phyloP scores from a whole-genome alignment of 2,113 vertebrate species.

The Oryzias woworae region DNA sequence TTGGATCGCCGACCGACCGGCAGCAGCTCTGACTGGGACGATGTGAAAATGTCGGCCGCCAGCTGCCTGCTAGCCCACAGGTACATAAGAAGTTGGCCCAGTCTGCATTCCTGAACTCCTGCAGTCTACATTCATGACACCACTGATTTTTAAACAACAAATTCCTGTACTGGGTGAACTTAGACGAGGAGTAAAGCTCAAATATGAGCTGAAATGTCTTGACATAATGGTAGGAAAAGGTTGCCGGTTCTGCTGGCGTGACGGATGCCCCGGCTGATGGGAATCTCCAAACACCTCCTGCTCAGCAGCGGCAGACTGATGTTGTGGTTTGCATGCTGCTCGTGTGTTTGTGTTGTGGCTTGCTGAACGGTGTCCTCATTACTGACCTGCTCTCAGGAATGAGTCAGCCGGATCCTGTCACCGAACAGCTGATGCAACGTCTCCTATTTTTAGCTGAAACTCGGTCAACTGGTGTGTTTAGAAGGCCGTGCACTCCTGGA shows the following conservation, averaged over 20 bases:
- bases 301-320: neutral
- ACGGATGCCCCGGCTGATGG: neutral
- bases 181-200: neutral
- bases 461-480: slow-evolving; percentile 10
- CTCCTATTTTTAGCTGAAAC: slow-evolving; percentile 28
- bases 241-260: too few relatives aligned
- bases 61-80: too few relatives aligned
- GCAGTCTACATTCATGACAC: too few relatives aligned
- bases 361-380: slow-evolving; percentile 14
- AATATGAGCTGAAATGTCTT: neutral
- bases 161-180: neutral
- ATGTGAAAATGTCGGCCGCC: too few relatives aligned
- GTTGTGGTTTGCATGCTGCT: slow-evolving; percentile 1
- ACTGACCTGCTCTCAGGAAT: slow-evolving; percentile 15
- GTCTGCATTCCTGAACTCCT: too few relatives aligned
- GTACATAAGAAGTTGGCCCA: too few relatives aligned
- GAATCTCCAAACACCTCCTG: slow-evolving; percentile 17
- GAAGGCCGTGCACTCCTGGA: neutral
- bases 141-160: neutral
- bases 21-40: too few relatives aligned
- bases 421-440: neutral
- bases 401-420: slow-evolving; percentile 18
- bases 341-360: slow-evolving; percentile 12
- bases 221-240: slow-evolving; percentile 11
- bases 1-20: too few relatives aligned